Evolutionary conservation across 1,140 invertebrate genomes (phyloP), one percentile per base, ranked within the genome.

Genomic region (Popillia japonica): DNA sequence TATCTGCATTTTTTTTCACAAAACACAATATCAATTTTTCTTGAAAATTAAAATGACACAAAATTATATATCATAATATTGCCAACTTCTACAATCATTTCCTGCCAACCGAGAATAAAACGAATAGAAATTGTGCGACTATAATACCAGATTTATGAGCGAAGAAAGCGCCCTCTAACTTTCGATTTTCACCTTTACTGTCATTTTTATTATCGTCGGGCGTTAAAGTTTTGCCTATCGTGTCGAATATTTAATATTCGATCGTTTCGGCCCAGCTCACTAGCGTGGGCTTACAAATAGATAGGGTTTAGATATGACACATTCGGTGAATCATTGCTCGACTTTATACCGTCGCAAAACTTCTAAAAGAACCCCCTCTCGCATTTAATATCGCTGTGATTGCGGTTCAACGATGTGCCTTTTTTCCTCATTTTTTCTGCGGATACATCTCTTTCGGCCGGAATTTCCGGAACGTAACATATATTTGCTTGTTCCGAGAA

Each of bases 191-290:
- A 55, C 48, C 48, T 55, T 55, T 55, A 55, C 48, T 55, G 17
- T 55, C 48, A 3, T 55, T 55, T 55, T 55, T 55, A 55, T 55
- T 55, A 55, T 34, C 48, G 48, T 3, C 48, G 48, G 4, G 4
- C 17, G 48, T 55, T 55, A 17, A n/a, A n/a, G 17, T 55, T 55
- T 55, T 55, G 48, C 48, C 48, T 55, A 55, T 55, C 48, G 48
- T 17, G 48, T 55, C 48, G 48, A 55, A 55, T 55, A 55, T 55
- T 55, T 55, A 55, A 55, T 55, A 55, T 55, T 55, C 48, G 48
- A 55, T 55, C 11, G 48, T 55, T 55, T 55, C 44, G 10, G 44
- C 44, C 10, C 44, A 48, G 11, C 44, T 48, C 11, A 48, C 44
- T n/a, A n/a, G 10, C n/a, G 44, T 10, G 10, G 48, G 48, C 2